Evolutionary conservation across 35 echinoderm and acorn worm species (phyloP).

Genomic region (Apostichopus californicus): DNA sequence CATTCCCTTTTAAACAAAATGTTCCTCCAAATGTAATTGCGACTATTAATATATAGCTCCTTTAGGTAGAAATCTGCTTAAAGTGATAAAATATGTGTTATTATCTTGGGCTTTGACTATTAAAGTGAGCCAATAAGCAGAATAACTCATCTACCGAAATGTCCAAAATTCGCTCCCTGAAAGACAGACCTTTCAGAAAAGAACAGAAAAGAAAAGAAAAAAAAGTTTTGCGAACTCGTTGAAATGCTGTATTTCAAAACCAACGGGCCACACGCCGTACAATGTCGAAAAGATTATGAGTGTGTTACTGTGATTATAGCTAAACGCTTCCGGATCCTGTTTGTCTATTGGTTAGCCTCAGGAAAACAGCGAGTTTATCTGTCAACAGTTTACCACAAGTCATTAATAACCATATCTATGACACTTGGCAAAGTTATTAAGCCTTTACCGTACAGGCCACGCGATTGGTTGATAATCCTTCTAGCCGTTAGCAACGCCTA

Average conservation of each 20-base stretch:
- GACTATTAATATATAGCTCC: neutral
- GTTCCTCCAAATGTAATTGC: neutral
- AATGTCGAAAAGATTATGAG: conserved; percentile 20
- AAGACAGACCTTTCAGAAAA: too few species aligned
- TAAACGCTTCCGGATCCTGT: conserved; percentile 53
- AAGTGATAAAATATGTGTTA: neutral
- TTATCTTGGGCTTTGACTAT: too few species aligned
- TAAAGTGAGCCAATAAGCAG: too few species aligned
- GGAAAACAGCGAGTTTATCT: conserved; percentile 61
- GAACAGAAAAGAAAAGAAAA: neutral
- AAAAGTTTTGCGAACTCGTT: neutral
- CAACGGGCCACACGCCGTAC: conserved; percentile 24
- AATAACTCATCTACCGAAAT: too few species aligned
- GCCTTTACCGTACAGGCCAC: conserved; percentile 12
- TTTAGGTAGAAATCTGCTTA: neutral
- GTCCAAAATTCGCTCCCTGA: too few species aligned
- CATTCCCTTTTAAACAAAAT: neutral
- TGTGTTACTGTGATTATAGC: conserved; percentile 43
- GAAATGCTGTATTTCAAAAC: neutral
- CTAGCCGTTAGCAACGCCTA: conserved; percentile 44
- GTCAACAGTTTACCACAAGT: conserved; percentile 56
- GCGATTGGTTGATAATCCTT: conserved; percentile 35
- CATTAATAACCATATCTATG: conserved; percentile 62
- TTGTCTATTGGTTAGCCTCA: conserved; percentile 53
- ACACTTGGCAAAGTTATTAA: conserved; percentile 46